Percentiles rank a stretch among this genome's conserved stretches.
Evolutionary conservation across 35 echinoderm and acorn worm genomes (phyloP).

Genomic region (Heliocidaris erythrogramma): DNA sequence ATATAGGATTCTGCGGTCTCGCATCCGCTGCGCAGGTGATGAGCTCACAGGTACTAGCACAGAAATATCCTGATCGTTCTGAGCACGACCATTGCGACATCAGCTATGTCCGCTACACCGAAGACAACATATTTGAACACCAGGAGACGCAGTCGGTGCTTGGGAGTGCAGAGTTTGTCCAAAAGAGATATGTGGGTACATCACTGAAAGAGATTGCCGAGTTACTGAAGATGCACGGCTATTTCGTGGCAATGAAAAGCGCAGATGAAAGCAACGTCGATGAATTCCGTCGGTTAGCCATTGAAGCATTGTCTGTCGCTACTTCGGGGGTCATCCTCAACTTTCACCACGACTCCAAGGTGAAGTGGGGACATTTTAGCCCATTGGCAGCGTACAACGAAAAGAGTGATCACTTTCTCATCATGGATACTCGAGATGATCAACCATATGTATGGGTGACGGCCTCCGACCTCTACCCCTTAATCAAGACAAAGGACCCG

Average conservation of each 20-base stretch:
- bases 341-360: constrained; percentile 20
- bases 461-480: background rate
- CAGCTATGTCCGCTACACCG: constrained; percentile 21
- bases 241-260: background rate
- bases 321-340: constrained; percentile 70
- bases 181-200: background rate
- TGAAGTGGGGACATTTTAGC: constrained; percentile 65
- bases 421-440: constrained; percentile 65
- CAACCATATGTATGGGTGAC: constrained; percentile 58
- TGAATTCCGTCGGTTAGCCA: constrained; percentile 58
- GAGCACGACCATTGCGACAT: constrained; percentile 23
- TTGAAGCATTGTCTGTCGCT: constrained; percentile 23
- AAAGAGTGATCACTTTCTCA: constrained; percentile 55
- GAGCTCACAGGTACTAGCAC: constrained; percentile 63
- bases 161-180: background rate
- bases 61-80: background rate
- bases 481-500: background rate
- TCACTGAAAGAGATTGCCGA: constrained; percentile 49
- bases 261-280: constrained; percentile 48
- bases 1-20: constrained; percentile 68
- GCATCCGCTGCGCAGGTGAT: constrained; percentile 63
- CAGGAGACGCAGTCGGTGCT: constrained; percentile 56
- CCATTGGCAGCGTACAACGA: constrained; percentile 71
- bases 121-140: constrained; percentile 69
- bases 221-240: constrained; percentile 47